Percentiles rank a stretch among this genome's conserved stretches.
These are phyloP conservation scores for Drosophila infuscata DNA, from an alignment of 2,888 invertebrate species.

Conservation along the genomic window DNA sequence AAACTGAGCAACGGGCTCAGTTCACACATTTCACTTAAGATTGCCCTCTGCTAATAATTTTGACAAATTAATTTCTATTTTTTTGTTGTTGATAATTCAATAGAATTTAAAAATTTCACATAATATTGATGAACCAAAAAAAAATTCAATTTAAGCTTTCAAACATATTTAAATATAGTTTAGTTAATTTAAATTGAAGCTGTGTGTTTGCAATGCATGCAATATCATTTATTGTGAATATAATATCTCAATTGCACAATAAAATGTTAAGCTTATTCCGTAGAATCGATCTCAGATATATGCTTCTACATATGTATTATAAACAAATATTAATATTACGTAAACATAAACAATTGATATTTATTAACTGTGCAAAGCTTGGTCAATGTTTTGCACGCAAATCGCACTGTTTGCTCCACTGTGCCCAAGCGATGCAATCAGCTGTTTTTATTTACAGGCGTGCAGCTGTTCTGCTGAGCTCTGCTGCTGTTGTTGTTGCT, in stretches of 20 bases:
- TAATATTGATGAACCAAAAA: not conserved
- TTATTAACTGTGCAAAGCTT: not conserved
- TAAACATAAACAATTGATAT: not conserved
- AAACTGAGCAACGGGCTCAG: not conserved
- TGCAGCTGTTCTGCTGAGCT: constrained; percentile 40
- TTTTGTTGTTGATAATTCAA: not conserved
- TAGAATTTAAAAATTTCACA: not conserved
- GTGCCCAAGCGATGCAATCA: constrained; percentile 47
- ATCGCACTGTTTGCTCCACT: constrained; percentile 30
- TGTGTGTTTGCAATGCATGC: too few relatives aligned
- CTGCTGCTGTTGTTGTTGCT: constrained; percentile 17
- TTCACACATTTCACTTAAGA: not conserved
- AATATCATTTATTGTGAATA: not conserved
- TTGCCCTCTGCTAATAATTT: not conserved
- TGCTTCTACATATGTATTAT: not conserved
- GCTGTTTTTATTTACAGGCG: constrained; percentile 41
- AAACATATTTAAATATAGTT: not conserved
- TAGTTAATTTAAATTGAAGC: too few relatives aligned
- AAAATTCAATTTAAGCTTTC: not conserved
- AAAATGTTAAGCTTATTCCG: not conserved
- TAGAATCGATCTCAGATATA: too few relatives aligned
- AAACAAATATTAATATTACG: not conserved
- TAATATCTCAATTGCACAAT: not conserved
- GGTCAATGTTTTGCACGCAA: not conserved
- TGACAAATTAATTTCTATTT: not conserved